Base-by-base conservation (phyloP, 2,888 invertebrate species). In the Brenthis ino region DNA sequence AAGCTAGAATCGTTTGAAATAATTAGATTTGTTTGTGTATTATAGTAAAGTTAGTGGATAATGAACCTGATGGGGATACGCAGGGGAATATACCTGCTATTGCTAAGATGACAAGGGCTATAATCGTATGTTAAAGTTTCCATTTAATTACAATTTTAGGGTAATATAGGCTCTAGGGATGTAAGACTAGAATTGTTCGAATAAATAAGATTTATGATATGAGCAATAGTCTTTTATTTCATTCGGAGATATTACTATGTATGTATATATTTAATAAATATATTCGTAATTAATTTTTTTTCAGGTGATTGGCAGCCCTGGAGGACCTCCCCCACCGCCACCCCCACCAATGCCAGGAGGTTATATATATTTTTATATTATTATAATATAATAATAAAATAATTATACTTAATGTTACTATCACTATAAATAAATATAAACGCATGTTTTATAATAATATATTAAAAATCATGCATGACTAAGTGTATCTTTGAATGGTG, bases 21-120 rank as follows among this genome's bases (percentile, higher is more conserved):
- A 4, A 24, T 24, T 24, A 24, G 24, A 24, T 24, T 24, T 24
- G 24, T 24, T 24, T 24, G 24, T 24, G 24, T 24, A 20, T 20
- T 20, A 24, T 3, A 24, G 24, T 24, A 24, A 3, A 24, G 24
- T 24, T 24, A 24, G 24, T 3, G 24, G 24, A 4, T 3, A 3
- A 24, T 24, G 28, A 28, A 28, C 5, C 4, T 4, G 28, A 28
- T 28, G 93, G 77, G 75, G 90, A 85, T 84, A 88, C 78, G 85
- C 81, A 93, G 85, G 80, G 80, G 74, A 89, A 94, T 87, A 78
- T 95, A 87, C 76, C 94, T 81, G 72, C 95, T 93, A 75, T 94
- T 88, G 94, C 95, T 92, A 57, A 94, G 94, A 71, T 94, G 64
- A 11, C 11, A 43, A 43, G 2, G 53, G 3, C 16, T 5, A 37